Evolutionary conservation across 2,888 invertebrate genomes (phyloP).

Genomic region (Idaea aversata): DNA sequence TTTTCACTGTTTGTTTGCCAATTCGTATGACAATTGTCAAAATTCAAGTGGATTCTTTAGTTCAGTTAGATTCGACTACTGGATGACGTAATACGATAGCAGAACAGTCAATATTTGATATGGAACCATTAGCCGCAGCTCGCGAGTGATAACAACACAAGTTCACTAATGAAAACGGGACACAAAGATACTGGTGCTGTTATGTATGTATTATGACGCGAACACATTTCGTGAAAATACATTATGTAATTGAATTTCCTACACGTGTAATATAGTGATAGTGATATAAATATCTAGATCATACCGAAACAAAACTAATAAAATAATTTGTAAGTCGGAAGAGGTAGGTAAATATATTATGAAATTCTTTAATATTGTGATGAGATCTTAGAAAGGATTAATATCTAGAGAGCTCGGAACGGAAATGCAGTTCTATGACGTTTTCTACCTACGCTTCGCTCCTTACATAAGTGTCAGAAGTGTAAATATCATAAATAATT

Average conservation of each 20-base stretch:
- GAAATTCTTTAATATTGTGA: too few species aligned
- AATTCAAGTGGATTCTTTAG: slow-evolving; percentile 32
- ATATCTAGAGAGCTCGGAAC: too few species aligned
- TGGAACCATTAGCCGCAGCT: slow-evolving; percentile 60
- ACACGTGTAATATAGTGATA: not conserved
- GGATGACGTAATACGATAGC: slow-evolving; percentile 71
- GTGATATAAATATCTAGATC: not conserved
- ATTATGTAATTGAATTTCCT: not conserved
- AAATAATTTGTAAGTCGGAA: not conserved
- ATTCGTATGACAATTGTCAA: slow-evolving; percentile 33
- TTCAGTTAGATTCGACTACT: slow-evolving; percentile 35
- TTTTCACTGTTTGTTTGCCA: slow-evolving; percentile 32
- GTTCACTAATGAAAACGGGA: slow-evolving; percentile 70
- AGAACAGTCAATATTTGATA: slow-evolving; percentile 76
- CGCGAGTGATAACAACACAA: slow-evolving; percentile 60
- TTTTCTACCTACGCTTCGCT: too few species aligned
- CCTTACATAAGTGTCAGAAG: too few species aligned
- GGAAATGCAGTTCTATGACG: too few species aligned
- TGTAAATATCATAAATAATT: too few species aligned
- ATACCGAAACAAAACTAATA: not conserved
- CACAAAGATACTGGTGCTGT: slow-evolving; percentile 42
- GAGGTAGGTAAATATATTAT: not conserved
- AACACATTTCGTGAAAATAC: not conserved
- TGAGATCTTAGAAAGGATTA: too few species aligned
- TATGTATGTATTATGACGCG: not conserved